Conservation (phyloP, 2,797 vertebrate genomes). For the Lithobates pipiens region DNA sequence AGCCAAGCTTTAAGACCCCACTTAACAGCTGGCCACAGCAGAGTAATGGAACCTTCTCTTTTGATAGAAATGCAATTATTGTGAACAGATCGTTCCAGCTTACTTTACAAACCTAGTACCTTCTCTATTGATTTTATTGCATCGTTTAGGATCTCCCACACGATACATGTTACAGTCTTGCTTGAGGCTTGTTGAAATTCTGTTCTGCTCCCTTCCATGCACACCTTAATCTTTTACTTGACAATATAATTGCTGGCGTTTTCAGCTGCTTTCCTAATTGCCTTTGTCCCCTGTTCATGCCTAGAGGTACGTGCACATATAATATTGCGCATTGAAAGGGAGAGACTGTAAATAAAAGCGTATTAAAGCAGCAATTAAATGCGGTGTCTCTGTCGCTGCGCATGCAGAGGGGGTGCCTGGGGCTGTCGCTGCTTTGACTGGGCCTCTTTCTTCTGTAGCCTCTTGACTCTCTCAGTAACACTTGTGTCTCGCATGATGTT, state of each 20-base stretch:
- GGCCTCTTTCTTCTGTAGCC: conserved; percentile 39
- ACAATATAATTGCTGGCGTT: conserved; percentile 30
- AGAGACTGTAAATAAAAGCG: conserved; percentile 38
- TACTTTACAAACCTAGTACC: not conserved
- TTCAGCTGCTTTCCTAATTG: conserved; percentile 28
- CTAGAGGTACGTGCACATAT: conserved; percentile 33
- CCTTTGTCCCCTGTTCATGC: conserved; percentile 27
- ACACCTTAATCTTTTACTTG: conserved; percentile 23
- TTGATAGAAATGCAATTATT: not conserved
- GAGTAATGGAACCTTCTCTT: no score
- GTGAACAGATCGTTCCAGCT: not conserved
- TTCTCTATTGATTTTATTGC: not conserved
- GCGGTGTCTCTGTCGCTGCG: conserved; percentile 24
- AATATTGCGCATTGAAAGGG: conserved; percentile 27
- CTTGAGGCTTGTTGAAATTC: not conserved
- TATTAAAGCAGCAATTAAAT: conserved; percentile 55
- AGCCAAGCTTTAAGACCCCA: no score
- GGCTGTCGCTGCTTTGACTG: conserved; percentile 50
- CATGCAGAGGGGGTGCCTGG: conserved; percentile 48
- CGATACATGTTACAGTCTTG: not conserved
- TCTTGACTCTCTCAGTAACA: conserved; percentile 62
- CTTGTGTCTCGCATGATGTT: conserved; percentile 60
- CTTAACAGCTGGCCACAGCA: no score
- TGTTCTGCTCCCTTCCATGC: conserved; percentile 9
- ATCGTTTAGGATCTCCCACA: not conserved